phyloP scores from a whole-genome alignment of 1,140 invertebrate species.

The Cotesia glomerata region DNA sequence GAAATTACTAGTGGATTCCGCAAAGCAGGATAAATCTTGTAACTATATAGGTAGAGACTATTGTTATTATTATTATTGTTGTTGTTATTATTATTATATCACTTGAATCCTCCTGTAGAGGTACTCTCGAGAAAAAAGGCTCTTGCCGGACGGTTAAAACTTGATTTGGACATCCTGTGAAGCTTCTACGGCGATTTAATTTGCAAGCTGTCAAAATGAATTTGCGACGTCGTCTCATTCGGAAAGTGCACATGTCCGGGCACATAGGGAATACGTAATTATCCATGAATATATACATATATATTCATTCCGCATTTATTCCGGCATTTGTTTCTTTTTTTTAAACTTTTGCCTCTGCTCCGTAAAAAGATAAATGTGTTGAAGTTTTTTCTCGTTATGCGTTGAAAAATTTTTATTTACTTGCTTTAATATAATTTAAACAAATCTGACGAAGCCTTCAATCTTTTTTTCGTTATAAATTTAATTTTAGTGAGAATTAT shows the following conservation, averaged over 20 bases:
- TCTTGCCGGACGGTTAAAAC: not conserved
- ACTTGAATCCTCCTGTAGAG: too few species aligned
- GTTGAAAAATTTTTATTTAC: too few species aligned
- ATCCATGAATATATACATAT: not conserved
- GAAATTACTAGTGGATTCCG: constrained; percentile 16
- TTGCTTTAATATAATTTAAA: too few species aligned
- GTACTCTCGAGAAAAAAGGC: not conserved
- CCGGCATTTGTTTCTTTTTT: not conserved
- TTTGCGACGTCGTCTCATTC: constrained; percentile 1
- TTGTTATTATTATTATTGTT: too few species aligned
- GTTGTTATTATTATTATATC: too few species aligned
- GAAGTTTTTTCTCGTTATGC: too few species aligned
- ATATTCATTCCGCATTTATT: not conserved
- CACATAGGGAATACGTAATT: constrained; percentile 7
- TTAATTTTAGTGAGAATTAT: too few species aligned
- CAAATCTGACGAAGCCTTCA: too few species aligned
- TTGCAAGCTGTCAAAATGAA: constrained; percentile 19
- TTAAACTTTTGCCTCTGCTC: too few species aligned
- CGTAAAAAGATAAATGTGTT: too few species aligned
- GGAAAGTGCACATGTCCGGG: constrained; percentile 11
- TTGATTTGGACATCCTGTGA: constrained; percentile 19
- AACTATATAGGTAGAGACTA: not conserved
- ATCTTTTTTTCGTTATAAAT: too few species aligned
- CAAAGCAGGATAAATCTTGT: constrained; percentile 13
- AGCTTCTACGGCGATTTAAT: constrained; percentile 15